Conservation (phyloP, 2,888 invertebrate species). For the Eilema depressum region DNA sequence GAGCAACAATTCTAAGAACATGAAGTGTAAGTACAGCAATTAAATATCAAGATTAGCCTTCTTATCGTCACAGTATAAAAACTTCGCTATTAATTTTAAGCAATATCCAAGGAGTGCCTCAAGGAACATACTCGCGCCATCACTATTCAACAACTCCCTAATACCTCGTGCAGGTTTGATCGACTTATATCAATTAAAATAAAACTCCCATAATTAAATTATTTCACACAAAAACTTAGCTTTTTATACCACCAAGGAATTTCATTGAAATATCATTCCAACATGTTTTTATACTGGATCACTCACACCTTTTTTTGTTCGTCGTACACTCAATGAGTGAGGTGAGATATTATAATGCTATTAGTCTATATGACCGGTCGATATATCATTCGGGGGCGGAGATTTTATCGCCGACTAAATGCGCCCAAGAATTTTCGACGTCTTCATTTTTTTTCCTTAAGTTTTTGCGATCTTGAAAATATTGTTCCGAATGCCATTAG, state of each 20-base stretch:
- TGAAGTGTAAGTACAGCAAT: not conserved
- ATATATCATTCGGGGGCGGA: constrained; percentile 81
- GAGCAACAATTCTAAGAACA: no score
- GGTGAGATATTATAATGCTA: constrained; percentile 82
- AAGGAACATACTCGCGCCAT: not conserved
- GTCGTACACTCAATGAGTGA: constrained; percentile 71
- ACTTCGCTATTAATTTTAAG: not conserved
- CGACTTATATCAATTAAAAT: constrained; percentile 33
- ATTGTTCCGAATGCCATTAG: constrained; percentile 71
- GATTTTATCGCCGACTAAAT: constrained; percentile 81
- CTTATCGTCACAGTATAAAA: not conserved
- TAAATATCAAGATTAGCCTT: not conserved
- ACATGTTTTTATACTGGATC: constrained; percentile 47
- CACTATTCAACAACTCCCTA: not conserved
- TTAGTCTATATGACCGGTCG: constrained; percentile 77
- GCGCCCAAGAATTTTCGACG: constrained; percentile 78
- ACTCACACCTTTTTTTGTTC: constrained; percentile 59
- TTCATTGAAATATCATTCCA: constrained; percentile 51
- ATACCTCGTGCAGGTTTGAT: not conserved
- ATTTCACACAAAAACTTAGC: constrained; percentile 41
- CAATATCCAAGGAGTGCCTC: not conserved
- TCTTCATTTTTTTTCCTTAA: constrained; percentile 71
- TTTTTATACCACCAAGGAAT: constrained; percentile 36
- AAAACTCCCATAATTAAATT: constrained; percentile 42
- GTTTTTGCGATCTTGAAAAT: constrained; percentile 68